phyloP scores from a whole-genome alignment of 1,140 invertebrate genomes.

The Mya arenaria region DNA sequence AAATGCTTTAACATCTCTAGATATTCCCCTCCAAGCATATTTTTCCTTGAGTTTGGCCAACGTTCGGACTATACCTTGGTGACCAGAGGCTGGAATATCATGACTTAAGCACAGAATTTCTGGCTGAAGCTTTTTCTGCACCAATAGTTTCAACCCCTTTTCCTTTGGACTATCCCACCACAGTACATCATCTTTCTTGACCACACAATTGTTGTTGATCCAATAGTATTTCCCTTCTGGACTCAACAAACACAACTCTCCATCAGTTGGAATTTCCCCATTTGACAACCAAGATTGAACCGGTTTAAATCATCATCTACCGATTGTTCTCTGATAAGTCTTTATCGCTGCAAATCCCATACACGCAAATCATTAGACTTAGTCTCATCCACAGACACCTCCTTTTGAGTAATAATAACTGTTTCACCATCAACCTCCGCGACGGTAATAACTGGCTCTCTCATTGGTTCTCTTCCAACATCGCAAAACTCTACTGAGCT shows the following conservation, averaged over 20 bases:
- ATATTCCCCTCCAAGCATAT: neutral
- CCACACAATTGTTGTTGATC: neutral
- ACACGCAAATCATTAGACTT: neutral
- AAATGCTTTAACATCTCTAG: neutral
- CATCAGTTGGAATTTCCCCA: neutral
- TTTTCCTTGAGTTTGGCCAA: neutral
- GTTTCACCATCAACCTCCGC: neutral
- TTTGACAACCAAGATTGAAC: neutral
- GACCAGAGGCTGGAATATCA: neutral
- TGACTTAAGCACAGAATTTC: constrained; percentile 9
- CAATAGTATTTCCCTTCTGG: neutral
- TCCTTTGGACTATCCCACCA: neutral
- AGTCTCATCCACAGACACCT: neutral
- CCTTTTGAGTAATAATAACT: neutral
- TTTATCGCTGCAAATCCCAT: neutral
- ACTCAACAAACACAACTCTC: constrained; percentile 17
- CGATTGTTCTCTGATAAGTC: neutral
- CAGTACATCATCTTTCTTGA: neutral
- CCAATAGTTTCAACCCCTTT: neutral
- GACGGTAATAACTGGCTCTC: neutral
- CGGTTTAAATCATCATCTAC: neutral
- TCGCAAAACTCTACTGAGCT: neutral
- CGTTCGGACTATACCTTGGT: constrained; percentile 6
- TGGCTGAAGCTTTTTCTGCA: neutral
- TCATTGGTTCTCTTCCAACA: neutral